These are phyloP conservation scores for Gambelia wislizenii DNA, from an alignment of 2,797 vertebrate species.

Conservation along the genomic window DNA sequence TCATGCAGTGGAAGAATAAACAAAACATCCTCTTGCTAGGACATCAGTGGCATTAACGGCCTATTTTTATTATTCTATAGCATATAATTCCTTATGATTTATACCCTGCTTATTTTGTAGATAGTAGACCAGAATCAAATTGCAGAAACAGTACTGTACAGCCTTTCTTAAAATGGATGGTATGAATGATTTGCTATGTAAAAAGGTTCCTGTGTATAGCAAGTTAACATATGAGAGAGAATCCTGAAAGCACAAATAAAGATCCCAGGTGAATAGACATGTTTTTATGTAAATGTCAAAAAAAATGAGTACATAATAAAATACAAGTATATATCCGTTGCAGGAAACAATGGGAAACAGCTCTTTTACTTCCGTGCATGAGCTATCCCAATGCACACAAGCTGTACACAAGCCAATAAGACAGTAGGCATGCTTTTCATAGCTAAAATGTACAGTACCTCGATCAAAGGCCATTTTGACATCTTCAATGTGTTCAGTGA, in stretches of 20 bases:
- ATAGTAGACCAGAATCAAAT: not conserved
- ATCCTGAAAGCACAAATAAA: conserved; percentile 30
- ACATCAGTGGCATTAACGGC: conserved; percentile 63
- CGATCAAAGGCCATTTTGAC: conserved; percentile 95
- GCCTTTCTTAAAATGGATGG: not conserved
- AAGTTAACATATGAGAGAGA: not conserved
- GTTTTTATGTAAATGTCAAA: conserved; percentile 12
- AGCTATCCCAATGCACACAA: not conserved
- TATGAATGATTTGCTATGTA: not conserved
- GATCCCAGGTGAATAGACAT: conserved; percentile 13
- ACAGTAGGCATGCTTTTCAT: conserved; percentile 1
- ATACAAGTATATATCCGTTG: not conserved
- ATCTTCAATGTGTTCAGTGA: conserved; percentile 96
- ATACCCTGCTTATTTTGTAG: not conserved
- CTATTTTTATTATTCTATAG: conserved; percentile 56
- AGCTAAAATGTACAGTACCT: conserved; percentile 79
- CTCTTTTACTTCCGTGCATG: not conserved
- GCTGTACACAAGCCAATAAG: conserved; percentile 10
- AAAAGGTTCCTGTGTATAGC: not conserved
- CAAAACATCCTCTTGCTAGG: conserved; percentile 69
- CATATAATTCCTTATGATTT: conserved; percentile 43
- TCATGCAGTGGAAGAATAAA: conserved; percentile 71
- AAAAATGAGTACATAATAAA: not conserved
- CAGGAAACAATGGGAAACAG: not conserved
- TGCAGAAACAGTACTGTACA: not conserved